phyloP scores from a whole-genome alignment of 2,113 vertebrate species.

The Xenus cinereus region DNA sequence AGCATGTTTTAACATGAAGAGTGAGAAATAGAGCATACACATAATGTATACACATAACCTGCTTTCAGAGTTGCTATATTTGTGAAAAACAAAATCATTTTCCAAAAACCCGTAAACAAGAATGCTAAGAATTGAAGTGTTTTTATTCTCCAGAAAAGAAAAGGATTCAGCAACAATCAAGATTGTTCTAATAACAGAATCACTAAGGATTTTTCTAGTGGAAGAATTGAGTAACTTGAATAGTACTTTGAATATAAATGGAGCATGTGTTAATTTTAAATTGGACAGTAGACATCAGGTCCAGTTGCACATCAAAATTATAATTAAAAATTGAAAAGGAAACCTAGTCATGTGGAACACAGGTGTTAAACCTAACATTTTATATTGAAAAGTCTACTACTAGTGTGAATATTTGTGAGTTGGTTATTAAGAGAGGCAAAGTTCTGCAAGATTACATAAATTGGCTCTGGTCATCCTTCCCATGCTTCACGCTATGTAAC shows the following conservation, averaged over 20 bases:
- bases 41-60: background rate
- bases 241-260: background rate
- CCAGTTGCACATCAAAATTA: background rate
- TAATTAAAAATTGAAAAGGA: background rate
- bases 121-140: background rate
- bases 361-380: background rate
- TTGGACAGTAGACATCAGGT: background rate
- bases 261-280: background rate
- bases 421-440: background rate
- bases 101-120: background rate
- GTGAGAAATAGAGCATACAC: background rate
- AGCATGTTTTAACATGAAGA: background rate
- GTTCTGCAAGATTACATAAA: background rate
- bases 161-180: background rate
- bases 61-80: background rate
- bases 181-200: background rate
- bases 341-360: background rate
- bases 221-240: background rate
- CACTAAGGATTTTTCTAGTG: background rate
- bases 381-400: background rate
- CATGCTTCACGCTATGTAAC: background rate
- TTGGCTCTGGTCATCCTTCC: background rate
- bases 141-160: background rate
- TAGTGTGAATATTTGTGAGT: background rate
- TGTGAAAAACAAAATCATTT: background rate